Conservation (phyloP, 1,140 invertebrate species). For the Acromyrmex echinatior region DNA sequence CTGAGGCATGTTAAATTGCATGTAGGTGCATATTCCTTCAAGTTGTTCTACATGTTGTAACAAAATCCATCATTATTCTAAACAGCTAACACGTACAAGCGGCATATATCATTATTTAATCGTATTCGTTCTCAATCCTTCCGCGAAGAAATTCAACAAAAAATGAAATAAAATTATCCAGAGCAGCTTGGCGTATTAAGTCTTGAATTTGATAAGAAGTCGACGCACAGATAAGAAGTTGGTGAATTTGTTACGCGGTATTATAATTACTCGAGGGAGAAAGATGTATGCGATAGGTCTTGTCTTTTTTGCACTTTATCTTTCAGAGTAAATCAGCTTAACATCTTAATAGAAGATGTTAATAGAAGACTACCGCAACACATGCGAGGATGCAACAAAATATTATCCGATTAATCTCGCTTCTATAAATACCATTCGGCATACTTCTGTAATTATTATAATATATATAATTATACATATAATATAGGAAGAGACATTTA, state of each 20-base stretch:
- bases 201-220: constrained; percentile 47
- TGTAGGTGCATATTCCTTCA: not conserved
- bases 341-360: constrained; percentile 11
- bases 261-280: constrained; percentile 21
- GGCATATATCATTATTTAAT: not conserved
- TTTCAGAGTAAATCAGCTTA: constrained; percentile 20
- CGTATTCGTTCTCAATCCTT: not conserved
- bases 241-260: not conserved
- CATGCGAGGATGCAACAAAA: not conserved
- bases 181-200: not conserved
- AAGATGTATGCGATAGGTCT: not conserved
- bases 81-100: not conserved
- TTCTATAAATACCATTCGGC: not conserved
- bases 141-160: not conserved
- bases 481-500: not conserved
- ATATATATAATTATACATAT: not conserved
- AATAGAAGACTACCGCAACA: not conserved
- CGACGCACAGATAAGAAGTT: not conserved
- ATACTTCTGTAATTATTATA: not conserved
- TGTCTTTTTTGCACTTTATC: not conserved
- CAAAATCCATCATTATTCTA: not conserved
- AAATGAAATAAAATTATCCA: not conserved
- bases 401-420: constrained; percentile 30
- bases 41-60: not conserved
- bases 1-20: no score